Evolutionary conservation across 1,140 invertebrate genomes (phyloP), one percentile per base, ranked within the genome.

Genomic region (Anadara kagoshimensis): DNA sequence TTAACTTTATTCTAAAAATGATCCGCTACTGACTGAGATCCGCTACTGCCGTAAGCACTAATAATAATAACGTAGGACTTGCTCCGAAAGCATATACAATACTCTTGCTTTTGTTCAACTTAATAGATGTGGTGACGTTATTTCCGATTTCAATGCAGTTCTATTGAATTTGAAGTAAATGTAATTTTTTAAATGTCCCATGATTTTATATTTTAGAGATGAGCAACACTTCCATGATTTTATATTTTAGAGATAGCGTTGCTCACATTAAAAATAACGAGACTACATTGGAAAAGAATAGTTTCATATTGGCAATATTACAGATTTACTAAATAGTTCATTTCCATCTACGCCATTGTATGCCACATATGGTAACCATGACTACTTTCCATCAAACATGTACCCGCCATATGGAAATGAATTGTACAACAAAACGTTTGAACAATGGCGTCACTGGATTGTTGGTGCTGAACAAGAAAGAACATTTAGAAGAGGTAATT

Each of bases 301-400:
- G 78, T 54, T 71, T 74, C 5, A 78, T 85, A 22, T 59, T 87
- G 5, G 67, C 16, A 83, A 86, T 44, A 69, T 83, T 14, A 87
- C 85, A 7, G 20, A 68, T n/a, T 41, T 73, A 7, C 73, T 87
- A 2, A 68, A 58, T 0, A 22, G 5, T 12, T 45, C 24, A 11
- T 83, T 87, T 44, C 76, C 69, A 0, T 57, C 59, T 24, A 78
- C 77, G n/a, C 62, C 70, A 22, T 67, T 82, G 0, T 85, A 81
- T 68, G 78, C 85, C 24, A 75, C 78, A 1, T 79, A 78, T 36
- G 85, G 85, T 59, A 87, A 87, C 79, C 85, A 87, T 76, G 85
- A 87, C 79, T 84, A 83, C 75, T 85, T 66, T 44, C 85, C 85
- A 1, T 49, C 51, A 45, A 67, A 78, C 58, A 84, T 85, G 56